Base-by-base conservation (phyloP, 2,797 vertebrate species). In the Eleutherodactylus coqui region DNA sequence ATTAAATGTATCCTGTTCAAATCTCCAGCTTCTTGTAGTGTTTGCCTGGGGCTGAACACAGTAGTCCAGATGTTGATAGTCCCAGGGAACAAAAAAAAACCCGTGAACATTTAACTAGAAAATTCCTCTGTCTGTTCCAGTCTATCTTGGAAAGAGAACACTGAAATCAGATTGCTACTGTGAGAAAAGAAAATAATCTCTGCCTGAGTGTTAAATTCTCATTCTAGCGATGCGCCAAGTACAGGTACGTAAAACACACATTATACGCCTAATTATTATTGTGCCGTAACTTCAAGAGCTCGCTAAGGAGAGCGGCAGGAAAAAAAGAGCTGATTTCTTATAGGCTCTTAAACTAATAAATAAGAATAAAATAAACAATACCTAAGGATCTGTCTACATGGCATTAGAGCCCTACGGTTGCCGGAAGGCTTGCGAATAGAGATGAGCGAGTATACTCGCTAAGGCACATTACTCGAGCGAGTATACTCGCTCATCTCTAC, bases 1-100 rank as follows among this genome's bases (percentile, higher is more conserved):
- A 94, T 91, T 93, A 92, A 94, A 93, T 91, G 89, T 93, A 93
- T 94, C 93, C 93, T 94, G 92, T 94, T 91, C 90, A 93, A 90
- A 93, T 92, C 89, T 92, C 90, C 91, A 90, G 90, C 91, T 93
- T 91, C 91, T 93, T 92, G 89, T 92, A 92, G 90, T 89, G 88
- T 83, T 82, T 90, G 92, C 90, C 90, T 90, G 88, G 85, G 90
- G 92, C 92, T 93, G 43, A 70, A 89, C 92, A 43, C 75, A 89
- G 82, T 89, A 79, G 84, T 93, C 91, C 93, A 94, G 93, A 93
- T 93, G 91, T 89, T 89, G 90, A 89, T 89, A 86, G 83, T 89
- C 58, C 8, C 69, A 88, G 79, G 82, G 90, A 89, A 77, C 73
- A 85, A 90, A 85, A 89, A 62, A 49, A 13, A 5, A 49, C n/a